phyloP scores from a whole-genome alignment of 2,113 vertebrate genomes.

The Emydocephalus ijimae region DNA sequence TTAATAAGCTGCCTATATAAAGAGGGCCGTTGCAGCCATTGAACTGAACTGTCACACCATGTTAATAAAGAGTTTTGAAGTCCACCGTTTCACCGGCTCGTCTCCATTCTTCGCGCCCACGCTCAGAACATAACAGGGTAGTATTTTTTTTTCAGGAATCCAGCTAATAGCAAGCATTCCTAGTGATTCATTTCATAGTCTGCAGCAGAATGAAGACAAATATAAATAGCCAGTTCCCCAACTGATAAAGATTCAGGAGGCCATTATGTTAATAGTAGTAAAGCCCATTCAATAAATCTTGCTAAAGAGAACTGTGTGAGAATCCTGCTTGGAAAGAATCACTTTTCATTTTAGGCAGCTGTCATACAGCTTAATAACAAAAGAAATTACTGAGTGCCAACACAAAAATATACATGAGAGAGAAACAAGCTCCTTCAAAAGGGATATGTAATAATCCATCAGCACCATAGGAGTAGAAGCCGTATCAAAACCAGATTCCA shows the following conservation, averaged over 20 bases:
- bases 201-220: neutral
- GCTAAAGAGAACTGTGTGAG: neutral
- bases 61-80: no score
- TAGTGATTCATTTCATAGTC: neutral
- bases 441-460: neutral
- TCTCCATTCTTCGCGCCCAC: no score
- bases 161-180: neutral
- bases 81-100: no score
- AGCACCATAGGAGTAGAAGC: neutral
- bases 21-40: no score
- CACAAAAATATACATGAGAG: neutral
- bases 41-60: no score
- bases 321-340: neutral
- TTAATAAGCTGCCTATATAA: no score
- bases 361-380: neutral
- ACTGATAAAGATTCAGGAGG: neutral
- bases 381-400: neutral
- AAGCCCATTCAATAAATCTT: neutral
- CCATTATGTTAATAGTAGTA: neutral
- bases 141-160: neutral
- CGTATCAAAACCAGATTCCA: neutral
- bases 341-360: neutral
- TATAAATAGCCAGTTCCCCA: neutral
- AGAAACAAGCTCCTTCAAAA: neutral
- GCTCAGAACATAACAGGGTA: no score